Evolutionary conservation across 2,113 vertebrate genomes (phyloP).

Genomic region (Jacana jacana): DNA sequence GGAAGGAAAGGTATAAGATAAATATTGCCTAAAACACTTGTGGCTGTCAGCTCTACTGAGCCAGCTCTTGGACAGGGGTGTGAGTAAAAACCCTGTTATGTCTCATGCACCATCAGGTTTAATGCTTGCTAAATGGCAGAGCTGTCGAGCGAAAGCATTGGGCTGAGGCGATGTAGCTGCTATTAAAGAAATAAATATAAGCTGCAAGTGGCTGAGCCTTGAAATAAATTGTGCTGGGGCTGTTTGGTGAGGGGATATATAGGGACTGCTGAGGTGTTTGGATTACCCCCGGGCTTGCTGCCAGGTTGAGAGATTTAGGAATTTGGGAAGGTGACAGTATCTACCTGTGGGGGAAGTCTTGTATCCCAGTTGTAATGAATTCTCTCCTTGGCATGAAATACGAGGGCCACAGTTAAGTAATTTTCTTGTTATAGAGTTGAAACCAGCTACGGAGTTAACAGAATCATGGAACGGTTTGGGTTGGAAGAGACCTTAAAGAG

Average conservation of each 20-base stretch:
- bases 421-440: background rate
- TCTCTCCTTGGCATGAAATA: background rate
- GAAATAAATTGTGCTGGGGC: background rate
- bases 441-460: background rate
- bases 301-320: background rate
- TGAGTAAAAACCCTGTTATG: background rate
- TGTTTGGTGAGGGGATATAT: background rate
- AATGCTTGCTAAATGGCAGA: background rate
- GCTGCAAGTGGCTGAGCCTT: background rate
- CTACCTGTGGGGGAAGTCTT: background rate
- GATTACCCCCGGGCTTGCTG: background rate
- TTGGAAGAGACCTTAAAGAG: too few relatives aligned
- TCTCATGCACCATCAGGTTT: conserved; percentile 24
- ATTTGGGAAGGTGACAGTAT: background rate
- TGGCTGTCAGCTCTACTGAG: background rate
- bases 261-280: background rate
- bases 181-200: background rate
- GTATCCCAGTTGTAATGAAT: background rate
- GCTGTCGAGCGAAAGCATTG: background rate
- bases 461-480: too few relatives aligned
- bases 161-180: background rate
- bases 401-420: background rate
- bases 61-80: background rate
- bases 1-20: background rate
- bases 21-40: background rate